Evolutionary conservation across 2,888 invertebrate species (phyloP), one percentile per base, ranked within the genome.

Genomic region (Acrobasis suavella): DNA sequence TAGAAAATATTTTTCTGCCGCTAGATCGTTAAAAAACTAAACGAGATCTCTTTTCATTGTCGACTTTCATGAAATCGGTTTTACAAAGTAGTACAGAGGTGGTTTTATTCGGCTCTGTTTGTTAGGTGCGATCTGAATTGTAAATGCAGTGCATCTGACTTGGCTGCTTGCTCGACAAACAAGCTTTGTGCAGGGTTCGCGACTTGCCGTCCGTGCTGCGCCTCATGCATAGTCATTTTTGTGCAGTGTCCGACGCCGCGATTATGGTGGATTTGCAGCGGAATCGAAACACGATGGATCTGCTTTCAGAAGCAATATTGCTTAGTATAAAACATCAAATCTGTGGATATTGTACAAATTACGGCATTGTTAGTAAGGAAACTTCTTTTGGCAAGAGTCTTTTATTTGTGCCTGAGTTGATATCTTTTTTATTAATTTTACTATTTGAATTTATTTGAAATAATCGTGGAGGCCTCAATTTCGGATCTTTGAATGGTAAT

Each of bases 191-290:
- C 42, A 67, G 17, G 56, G 32, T 32, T 70, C 54, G 56, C 42
- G 16, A 38, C 56, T 56, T 56, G 56, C 3, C 56, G 22, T 32
- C 51, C 56, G 15, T 38, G 15, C 71, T 77, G 75, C 72, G 71
- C 65, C 65, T 69, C 68, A 72, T 74, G 65, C 70, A 76, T 72
- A 69, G 69, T 70, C 70, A 69, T 71, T 71, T 70, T 68, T 63
- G 65, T 61, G 65, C 58, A 50, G 60, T 63, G 55, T 58, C 37
- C 62, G 7, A 6, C 32, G 32, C 7, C 8, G 32, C 32, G 32
- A 52, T 51, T 51, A 51, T 51, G 8, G 22, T 22, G 51, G 22
- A 51, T 51, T 51, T 51, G 12, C 22, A 17, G 14, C 10, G 14
- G 12, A 22, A 22, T 22, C 32, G 51, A 51, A 51, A 51, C 32